Conservation (phyloP, 1,140 invertebrate species). For the Eumaeus atala region DNA sequence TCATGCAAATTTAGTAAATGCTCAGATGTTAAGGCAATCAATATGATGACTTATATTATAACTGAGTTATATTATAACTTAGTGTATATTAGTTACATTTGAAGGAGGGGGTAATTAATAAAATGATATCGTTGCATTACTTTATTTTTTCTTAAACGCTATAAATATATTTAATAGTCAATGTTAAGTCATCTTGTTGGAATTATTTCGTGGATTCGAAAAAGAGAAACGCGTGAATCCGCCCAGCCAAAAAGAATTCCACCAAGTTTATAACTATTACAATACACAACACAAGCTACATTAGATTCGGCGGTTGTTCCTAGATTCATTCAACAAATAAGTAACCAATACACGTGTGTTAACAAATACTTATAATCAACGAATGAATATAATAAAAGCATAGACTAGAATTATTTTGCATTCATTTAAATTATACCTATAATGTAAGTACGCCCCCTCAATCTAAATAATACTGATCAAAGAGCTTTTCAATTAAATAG, state of each 20-base stretch:
- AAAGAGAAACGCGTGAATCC: conserved; percentile 31
- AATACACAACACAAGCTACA: neutral
- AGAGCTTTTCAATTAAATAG: too few species aligned
- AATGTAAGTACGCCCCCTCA: too few species aligned
- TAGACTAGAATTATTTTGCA: too few species aligned
- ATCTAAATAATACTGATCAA: too few species aligned
- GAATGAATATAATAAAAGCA: too few species aligned
- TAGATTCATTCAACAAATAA: neutral
- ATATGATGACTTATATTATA: neutral
- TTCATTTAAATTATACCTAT: too few species aligned
- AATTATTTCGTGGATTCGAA: conserved; percentile 45
- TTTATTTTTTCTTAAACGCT: conserved; percentile 30
- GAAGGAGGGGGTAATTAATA: neutral
- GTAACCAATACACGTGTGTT: neutral
- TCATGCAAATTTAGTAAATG: too few species aligned
- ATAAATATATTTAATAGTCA: conserved; percentile 1
- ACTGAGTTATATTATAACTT: neutral
- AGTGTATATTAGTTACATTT: too few species aligned
- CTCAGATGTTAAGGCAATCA: too few species aligned
- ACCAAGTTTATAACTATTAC: conserved; percentile 23
- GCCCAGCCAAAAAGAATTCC: conserved; percentile 56
- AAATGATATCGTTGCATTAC: conserved; percentile 31
- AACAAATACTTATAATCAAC: too few species aligned
- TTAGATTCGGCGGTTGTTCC: neutral
- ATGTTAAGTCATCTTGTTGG: conserved; percentile 27